Conservation (phyloP, 2,888 invertebrate genomes). For the Nemoura dubitans region DNA sequence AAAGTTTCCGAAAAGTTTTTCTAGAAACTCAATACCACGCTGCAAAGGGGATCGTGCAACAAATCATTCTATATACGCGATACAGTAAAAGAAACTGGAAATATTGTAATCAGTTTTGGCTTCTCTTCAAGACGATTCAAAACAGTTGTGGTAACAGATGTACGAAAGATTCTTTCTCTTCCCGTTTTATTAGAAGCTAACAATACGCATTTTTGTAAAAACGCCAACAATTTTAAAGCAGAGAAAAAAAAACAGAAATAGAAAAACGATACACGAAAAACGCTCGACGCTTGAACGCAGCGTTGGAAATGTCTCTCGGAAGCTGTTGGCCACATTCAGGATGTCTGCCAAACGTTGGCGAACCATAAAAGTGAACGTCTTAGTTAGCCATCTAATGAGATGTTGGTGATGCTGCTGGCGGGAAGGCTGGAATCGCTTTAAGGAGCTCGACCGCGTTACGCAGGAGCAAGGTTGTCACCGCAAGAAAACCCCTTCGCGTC, state of each 20-base stretch:
- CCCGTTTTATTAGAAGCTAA: background rate
- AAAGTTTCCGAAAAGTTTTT: background rate
- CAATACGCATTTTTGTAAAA: background rate
- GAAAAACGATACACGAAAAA: background rate
- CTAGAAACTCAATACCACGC: background rate
- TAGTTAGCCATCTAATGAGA: background rate
- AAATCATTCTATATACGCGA: background rate
- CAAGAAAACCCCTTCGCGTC: too few relatives aligned
- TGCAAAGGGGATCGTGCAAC: background rate
- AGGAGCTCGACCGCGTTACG: background rate
- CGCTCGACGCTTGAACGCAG: background rate
- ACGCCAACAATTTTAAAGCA: background rate
- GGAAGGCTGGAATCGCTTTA: background rate
- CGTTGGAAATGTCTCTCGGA: background rate
- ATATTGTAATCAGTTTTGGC: constrained; percentile 12
- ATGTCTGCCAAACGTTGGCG: background rate
- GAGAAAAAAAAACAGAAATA: background rate
- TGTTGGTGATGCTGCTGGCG: background rate
- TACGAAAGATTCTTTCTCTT: background rate
- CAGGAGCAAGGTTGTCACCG: background rate
- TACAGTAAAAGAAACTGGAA: background rate
- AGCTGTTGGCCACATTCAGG: background rate
- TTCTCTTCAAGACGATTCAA: constrained; percentile 7
- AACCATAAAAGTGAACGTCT: background rate
- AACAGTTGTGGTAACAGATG: constrained; percentile 12